A percentile compares a stretch with the other conserved stretches of the same genome.
Evolutionary conservation across 2,888 invertebrate species (phyloP).

Genomic region (Agriopis aurantiaria): DNA sequence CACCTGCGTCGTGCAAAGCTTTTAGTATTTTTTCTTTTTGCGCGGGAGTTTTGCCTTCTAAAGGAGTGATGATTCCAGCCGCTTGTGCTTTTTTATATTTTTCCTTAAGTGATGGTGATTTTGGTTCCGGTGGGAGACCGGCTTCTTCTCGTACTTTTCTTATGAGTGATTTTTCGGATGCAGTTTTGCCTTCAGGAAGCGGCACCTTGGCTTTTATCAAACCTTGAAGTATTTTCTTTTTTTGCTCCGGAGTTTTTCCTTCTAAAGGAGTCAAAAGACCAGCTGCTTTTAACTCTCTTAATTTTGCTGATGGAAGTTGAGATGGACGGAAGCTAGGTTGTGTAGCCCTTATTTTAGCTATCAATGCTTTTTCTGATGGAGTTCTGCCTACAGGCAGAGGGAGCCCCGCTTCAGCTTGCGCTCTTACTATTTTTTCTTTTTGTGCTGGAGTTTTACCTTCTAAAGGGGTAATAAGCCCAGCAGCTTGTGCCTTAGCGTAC

Average conservation of each 20-base stretch:
- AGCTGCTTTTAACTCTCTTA: slow-evolving; percentile 42
- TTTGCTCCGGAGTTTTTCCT: slow-evolving; percentile 52
- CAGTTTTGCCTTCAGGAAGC: slow-evolving; percentile 52
- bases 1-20: slow-evolving; percentile 47
- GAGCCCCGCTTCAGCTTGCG: slow-evolving; percentile 46
- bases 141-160: slow-evolving; percentile 52
- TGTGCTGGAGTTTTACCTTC: slow-evolving; percentile 50
- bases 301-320: slow-evolving; percentile 27
- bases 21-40: slow-evolving; percentile 51
- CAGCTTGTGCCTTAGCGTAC: neutral
- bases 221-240: slow-evolving; percentile 44
- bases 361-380: slow-evolving; percentile 52
- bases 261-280: slow-evolving; percentile 48
- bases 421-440: slow-evolving; percentile 52
- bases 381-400: slow-evolving; percentile 54
- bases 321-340: neutral
- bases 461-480: slow-evolving; percentile 27
- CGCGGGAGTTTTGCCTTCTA: slow-evolving; percentile 54
- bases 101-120: slow-evolving; percentile 36
- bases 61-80: slow-evolving; percentile 53
- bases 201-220: slow-evolving; percentile 50
- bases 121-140: slow-evolving; percentile 23
- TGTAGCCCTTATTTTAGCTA: slow-evolving; percentile 32
- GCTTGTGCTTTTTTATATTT: slow-evolving; percentile 53
- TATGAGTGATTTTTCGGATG: slow-evolving; percentile 51